Evolutionary conservation across 1,140 invertebrate genomes (phyloP).

Genomic region (Laupala kohalensis): DNA sequence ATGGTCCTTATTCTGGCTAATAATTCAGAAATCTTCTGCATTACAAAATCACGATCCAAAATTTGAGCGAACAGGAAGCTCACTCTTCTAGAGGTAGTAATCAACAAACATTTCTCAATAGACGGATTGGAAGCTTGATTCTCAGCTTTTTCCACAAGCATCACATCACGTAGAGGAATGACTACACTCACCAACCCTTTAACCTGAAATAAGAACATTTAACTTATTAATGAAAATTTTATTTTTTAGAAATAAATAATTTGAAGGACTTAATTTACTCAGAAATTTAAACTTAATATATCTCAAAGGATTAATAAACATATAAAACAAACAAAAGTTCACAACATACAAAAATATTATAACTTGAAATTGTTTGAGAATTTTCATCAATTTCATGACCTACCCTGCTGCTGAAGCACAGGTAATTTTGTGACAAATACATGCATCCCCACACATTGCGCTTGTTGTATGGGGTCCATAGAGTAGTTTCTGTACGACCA

Average conservation of each 20-base stretch:
- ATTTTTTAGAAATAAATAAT: neutral
- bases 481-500: constrained; percentile 73
- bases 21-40: constrained; percentile 81
- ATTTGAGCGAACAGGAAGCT: constrained; percentile 85
- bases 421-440: constrained; percentile 86
- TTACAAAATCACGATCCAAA: constrained; percentile 74
- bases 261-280: neutral
- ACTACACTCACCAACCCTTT: constrained; percentile 71
- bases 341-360: neutral
- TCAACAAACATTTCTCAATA: constrained; percentile 69
- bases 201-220: constrained; percentile 41
- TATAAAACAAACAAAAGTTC: too few species aligned
- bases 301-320: neutral
- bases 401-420: constrained; percentile 92
- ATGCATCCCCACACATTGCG: constrained; percentile 77
- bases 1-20: constrained; percentile 39
- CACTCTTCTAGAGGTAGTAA: constrained; percentile 63
- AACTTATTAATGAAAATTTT: neutral
- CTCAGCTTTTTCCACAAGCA: constrained; percentile 56
- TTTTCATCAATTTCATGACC: too few species aligned
- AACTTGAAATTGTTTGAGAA: too few species aligned
- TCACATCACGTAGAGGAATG: constrained; percentile 73
- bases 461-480: constrained; percentile 95
- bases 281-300: neutral
- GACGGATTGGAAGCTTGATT: constrained; percentile 40